Evolutionary conservation across 2,888 invertebrate genomes (phyloP), one percentile per base, ranked within the genome.

Genomic region (Cryptophagus acutangulus): DNA sequence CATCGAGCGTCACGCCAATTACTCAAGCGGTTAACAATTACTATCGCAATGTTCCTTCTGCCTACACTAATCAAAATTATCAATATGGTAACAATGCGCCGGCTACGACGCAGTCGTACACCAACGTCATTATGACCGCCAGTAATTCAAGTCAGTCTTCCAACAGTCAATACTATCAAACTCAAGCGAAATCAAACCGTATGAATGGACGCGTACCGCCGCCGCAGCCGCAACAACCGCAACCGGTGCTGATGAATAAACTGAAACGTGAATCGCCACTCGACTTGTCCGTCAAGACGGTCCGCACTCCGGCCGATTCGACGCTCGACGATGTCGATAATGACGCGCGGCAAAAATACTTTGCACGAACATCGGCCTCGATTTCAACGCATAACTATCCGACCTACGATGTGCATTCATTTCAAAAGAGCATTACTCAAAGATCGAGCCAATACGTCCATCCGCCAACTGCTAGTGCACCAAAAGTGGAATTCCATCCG

Each of bases 201-300:
- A 30, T 10, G 13, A 40, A 36, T 24, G 15, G 48, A 26, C 36
- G 46, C 31, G 33, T 43, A 40, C 28, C 20, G 10, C 35, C 43
- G 24, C 35, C 43, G 12, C 36, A 33, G 26, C 36, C 37, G 30
- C 28, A 40, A 10, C 33, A 45, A 8, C 41, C 36, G 9, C 49
- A 51, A 28, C 29, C 41, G 5, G 43, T 37, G 13, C 36, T 36
- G 9, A 25, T 43, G 12, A 50, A 43, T 30, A 57, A 67, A 43
- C 65, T 65, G 20, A 84, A 82, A 61, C 74, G 82, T 24, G 85
- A 85, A 66, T 88, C 87, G 6, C 91, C 90, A 0, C 70, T 92
- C 43, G 92, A 92, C 70, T 73, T 92, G 37, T 91, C 91, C 0
- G 87, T 91, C 31, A 90, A 91, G 66, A 91, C 90, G 1, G 83